Conservation (phyloP, 2,113 vertebrate genomes). For the Anser brachyrhynchus region DNA sequence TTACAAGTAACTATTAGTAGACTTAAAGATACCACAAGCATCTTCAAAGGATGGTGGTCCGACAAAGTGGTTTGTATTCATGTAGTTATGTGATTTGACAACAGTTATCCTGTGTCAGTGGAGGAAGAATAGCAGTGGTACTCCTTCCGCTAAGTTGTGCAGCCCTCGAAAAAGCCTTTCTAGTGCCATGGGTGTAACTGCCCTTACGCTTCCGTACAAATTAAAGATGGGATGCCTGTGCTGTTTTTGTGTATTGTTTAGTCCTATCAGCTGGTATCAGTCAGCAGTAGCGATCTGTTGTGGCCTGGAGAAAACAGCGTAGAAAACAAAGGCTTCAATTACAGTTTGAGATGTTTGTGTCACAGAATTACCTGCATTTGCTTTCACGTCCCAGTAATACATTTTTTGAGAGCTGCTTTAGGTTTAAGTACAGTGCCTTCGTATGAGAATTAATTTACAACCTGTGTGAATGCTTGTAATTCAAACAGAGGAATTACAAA, state of each 20-base stretch:
- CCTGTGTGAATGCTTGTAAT: accelerated
- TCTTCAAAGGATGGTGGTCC: not conserved
- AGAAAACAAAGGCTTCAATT: not conserved
- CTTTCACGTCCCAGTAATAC: not conserved
- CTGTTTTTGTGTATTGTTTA: not conserved
- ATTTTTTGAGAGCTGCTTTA: not conserved
- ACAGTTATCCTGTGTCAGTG: not conserved
- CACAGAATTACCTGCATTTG: not conserved
- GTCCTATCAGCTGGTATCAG: not conserved
- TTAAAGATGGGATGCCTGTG: not conserved
- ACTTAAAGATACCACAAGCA: not conserved
- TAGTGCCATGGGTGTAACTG: not conserved
- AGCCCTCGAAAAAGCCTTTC: not conserved
- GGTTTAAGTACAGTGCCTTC: not conserved
- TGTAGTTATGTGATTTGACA: not conserved
- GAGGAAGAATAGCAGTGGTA: not conserved
- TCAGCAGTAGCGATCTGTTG: not conserved
- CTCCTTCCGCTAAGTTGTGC: accelerated
- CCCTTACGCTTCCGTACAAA: not conserved
- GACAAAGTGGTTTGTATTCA: not conserved
- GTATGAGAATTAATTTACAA: not conserved
- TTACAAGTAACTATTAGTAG: not conserved
- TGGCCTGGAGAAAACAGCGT: not conserved
- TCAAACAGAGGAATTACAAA: not conserved
- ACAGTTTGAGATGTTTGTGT: not conserved